These are phyloP conservation scores for Pogonomyrmex barbatus DNA, from an alignment of 1,140 invertebrate species.

Conservation along the genomic window DNA sequence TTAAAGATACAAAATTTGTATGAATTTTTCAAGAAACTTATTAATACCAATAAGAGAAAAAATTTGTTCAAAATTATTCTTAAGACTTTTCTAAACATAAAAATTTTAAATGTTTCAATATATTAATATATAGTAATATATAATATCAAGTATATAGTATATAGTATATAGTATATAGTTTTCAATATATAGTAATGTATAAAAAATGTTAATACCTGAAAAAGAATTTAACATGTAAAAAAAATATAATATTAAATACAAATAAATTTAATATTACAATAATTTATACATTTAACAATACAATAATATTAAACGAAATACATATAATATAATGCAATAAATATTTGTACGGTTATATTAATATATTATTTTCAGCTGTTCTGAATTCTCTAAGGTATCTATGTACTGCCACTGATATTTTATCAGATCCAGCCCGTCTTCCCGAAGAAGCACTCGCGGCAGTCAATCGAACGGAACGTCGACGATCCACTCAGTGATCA, in stretches of 20 bases:
- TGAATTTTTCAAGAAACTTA: background rate
- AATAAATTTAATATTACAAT: slow-evolving; percentile 3
- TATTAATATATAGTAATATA: background rate
- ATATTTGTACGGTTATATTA: background rate
- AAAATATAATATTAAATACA: no score
- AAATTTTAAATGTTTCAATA: slow-evolving; percentile 3
- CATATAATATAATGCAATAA: background rate
- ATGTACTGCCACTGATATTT: slow-evolving; percentile 96
- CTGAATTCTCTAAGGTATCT: slow-evolving; percentile 96
- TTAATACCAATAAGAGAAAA: background rate
- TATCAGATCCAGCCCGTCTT: slow-evolving; percentile 94
- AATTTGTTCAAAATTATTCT: background rate
- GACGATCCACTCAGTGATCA: slow-evolving; percentile 80
- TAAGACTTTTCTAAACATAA: background rate
- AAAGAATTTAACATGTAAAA: no score
- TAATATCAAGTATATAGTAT: no score
- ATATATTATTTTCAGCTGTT: slow-evolving; percentile 90
- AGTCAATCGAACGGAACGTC: slow-evolving; percentile 83
- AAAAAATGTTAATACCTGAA: no score
- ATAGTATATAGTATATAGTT: no score
- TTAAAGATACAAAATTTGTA: background rate
- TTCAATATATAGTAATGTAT: no score
- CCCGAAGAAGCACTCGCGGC: slow-evolving; percentile 93
- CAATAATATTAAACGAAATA: background rate
- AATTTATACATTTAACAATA: background rate